Conservation (phyloP, 2,797 vertebrate species). For the Chiroxiphia lanceolata region DNA sequence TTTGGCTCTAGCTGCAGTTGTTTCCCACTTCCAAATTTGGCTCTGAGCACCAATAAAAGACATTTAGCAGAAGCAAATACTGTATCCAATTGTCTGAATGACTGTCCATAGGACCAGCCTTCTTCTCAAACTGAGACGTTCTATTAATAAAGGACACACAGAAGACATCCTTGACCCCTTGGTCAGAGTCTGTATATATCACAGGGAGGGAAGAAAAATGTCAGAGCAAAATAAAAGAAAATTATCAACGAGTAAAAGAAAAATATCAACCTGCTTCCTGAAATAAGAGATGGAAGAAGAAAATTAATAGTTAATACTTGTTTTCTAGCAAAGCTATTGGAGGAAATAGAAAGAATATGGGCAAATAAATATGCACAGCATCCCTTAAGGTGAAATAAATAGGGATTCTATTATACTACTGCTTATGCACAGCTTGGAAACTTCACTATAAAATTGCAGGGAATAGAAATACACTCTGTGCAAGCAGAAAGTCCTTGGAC, state of each 20-base stretch:
- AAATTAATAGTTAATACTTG: not conserved
- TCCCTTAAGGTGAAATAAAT: conserved; percentile 13
- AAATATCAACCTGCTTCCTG: not conserved
- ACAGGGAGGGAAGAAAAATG: not conserved
- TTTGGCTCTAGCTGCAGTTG: not conserved
- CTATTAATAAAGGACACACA: not conserved
- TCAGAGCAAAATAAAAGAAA: not conserved
- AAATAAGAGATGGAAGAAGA: not conserved
- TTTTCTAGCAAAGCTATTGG: not conserved
- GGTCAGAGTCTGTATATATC: not conserved
- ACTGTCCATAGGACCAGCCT: not conserved
- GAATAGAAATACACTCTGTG: not conserved
- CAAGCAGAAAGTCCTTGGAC: not conserved
- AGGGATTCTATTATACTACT: not conserved
- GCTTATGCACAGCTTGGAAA: conserved; percentile 16
- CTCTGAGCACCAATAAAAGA: not conserved
- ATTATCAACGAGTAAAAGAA: not conserved
- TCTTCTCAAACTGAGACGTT: not conserved
- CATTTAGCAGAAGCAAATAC: not conserved
- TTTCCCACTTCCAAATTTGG: not conserved
- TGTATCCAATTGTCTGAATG: not conserved
- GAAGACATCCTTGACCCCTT: not conserved
- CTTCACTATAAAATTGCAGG: not conserved
- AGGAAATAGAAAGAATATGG: not conserved
- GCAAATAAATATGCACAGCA: not conserved